A percentile compares a stretch with the other conserved stretches of the same genome.
phyloP scores from a whole-genome alignment of 2,797 vertebrate species.

The Holocentrus rufus region DNA sequence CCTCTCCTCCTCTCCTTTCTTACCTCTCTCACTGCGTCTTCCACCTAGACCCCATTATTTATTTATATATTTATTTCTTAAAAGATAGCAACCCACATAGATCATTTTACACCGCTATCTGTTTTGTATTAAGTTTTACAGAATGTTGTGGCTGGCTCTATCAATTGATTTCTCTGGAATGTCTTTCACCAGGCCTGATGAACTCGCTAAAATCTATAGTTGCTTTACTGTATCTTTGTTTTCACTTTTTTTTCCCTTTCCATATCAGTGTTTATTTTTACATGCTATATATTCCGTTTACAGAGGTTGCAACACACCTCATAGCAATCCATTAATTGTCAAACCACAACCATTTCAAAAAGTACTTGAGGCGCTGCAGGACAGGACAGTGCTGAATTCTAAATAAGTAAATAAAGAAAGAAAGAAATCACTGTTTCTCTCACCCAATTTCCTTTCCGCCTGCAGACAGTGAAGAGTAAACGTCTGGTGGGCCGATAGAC shows the following conservation, averaged over 20 bases:
- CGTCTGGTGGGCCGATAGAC: not conserved
- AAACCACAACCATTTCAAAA: not conserved
- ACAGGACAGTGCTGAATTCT: not conserved
- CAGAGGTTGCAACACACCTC: slow-evolving; percentile 10
- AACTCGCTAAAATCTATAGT: too few species aligned
- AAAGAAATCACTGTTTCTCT: too few species aligned
- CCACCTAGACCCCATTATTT: not conserved
- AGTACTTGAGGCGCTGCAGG: slow-evolving; percentile 8
- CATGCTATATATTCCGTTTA: slow-evolving; percentile 14
- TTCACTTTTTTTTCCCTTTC: not conserved
- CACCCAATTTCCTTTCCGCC: not conserved
- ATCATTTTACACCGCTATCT: not conserved
- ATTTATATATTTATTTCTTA: not conserved
- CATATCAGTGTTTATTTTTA: slow-evolving; percentile 11
- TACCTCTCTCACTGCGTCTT: not conserved
- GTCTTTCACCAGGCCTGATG: not conserved
- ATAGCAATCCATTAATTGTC: slow-evolving; percentile 16
- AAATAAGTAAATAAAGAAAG: too few species aligned
- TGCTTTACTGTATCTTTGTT: slow-evolving; percentile 12
- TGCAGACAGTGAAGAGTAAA: not conserved
- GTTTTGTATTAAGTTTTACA: not conserved
- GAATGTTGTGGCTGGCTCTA: not conserved
- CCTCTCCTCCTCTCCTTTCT: slow-evolving; percentile 13
- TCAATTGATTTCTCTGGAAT: not conserved
- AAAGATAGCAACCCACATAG: not conserved